A percentile compares a stretch with the other conserved stretches of the same genome.
Evolutionary conservation across 2,888 invertebrate genomes (phyloP).

Genomic region (Kryphioiulus occultus): DNA sequence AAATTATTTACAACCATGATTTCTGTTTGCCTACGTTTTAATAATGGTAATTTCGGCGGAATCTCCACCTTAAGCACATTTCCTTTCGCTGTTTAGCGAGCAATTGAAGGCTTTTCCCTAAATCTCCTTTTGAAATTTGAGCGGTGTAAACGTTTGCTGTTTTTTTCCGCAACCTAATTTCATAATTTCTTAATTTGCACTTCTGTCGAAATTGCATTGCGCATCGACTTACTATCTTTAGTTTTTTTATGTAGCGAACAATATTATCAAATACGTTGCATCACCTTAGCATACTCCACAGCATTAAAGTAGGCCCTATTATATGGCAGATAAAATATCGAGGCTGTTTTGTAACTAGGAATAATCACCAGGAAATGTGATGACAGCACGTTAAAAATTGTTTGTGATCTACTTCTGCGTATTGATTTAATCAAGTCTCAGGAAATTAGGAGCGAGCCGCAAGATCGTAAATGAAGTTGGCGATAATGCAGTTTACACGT

Average conservation of each 20-base stretch:
- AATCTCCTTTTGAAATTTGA: neutral
- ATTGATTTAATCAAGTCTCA: neutral
- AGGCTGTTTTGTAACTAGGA: neutral
- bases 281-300: neutral
- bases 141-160: neutral
- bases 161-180: neutral
- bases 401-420: neutral
- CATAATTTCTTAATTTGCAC: neutral
- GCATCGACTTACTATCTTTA: neutral
- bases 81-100: neutral
- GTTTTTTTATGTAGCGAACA: neutral
- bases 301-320: neutral
- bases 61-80: neutral
- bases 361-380: neutral
- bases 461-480: neutral
- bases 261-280: constrained; percentile 1
- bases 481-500: neutral
- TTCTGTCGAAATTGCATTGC: neutral
- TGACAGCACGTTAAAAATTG: neutral
- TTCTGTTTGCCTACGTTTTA: neutral
- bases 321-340: neutral
- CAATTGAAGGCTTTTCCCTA: neutral
- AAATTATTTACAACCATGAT: neutral
- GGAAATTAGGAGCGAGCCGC: neutral
- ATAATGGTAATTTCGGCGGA: neutral